A percentile compares a stretch with the other conserved stretches of the same genome.
These are phyloP conservation scores for Vanacampus margaritifer DNA, from an alignment of 2,113 vertebrate genomes.

Conservation along the genomic window DNA sequence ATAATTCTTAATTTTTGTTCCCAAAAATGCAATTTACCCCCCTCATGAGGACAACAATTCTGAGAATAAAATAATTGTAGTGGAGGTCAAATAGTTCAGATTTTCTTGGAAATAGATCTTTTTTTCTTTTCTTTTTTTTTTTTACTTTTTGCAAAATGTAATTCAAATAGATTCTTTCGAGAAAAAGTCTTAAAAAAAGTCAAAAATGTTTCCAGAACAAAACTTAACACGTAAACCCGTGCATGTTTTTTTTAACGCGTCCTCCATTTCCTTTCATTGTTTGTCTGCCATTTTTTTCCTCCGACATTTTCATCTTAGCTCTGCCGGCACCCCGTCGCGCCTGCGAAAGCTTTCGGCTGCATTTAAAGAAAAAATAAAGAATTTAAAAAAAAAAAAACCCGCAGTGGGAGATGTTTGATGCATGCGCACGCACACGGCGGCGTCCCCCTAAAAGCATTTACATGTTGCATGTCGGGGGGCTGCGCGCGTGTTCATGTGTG, in stretches of 20 bases:
- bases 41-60: no score
- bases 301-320: not conserved
- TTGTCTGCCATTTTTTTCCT: no score
- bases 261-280: not conserved
- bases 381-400: constrained; percentile 7
- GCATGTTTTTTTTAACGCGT: not conserved
- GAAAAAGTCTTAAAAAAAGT: not conserved
- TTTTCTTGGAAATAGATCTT: no score
- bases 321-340: not conserved
- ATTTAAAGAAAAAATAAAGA: constrained; percentile 9
- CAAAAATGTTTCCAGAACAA: not conserved
- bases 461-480: constrained; percentile 45
- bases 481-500: constrained; percentile 5
- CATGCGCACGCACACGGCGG: constrained; percentile 14
- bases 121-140: no score
- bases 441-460: constrained; percentile 60
- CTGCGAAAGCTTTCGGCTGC: not conserved
- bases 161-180: no score
- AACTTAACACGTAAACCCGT: not conserved
- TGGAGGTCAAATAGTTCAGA: no score
- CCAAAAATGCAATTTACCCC: no score
- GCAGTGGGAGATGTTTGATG: constrained; percentile 10
- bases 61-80: no score
- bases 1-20: no score
- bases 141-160: no score